These are phyloP conservation scores for Meloe dianella DNA, from an alignment of 2,888 invertebrate genomes.

Conservation along the genomic window DNA sequence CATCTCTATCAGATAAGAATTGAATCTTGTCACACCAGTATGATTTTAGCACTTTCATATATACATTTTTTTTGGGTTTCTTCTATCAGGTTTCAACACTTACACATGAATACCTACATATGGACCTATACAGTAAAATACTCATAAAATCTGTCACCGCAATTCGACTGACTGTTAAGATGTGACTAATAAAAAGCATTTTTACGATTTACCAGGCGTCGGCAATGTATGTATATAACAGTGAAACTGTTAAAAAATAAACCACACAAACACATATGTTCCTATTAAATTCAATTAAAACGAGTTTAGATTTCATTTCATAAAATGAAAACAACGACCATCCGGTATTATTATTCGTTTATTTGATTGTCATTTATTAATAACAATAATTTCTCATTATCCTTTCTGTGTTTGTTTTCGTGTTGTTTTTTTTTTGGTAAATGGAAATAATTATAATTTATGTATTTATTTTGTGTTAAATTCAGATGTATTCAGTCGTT, in stretches of 20 bases:
- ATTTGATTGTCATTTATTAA: constrained; percentile 26
- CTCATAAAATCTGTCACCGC: constrained; percentile 51
- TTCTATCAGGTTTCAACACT: neutral
- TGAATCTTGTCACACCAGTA: neutral
- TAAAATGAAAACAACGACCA: constrained; percentile 24
- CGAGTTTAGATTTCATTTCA: constrained; percentile 15
- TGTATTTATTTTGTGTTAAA: constrained; percentile 17
- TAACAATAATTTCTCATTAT: constrained; percentile 27
- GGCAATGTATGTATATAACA: constrained; percentile 37
- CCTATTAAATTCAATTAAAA: constrained; percentile 48
- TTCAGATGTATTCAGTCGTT: constrained; percentile 26
- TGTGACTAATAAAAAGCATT: constrained; percentile 44
- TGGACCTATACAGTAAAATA: constrained; percentile 24
- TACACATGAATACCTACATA: constrained; percentile 20
- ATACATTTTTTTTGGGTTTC: no score
- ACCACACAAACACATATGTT: constrained; percentile 42
- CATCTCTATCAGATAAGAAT: neutral
- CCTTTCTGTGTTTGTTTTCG: no score
- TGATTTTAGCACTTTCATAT: neutral
- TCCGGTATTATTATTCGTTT: constrained; percentile 25
- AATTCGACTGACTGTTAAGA: constrained; percentile 37
- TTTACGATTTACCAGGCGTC: constrained; percentile 50
- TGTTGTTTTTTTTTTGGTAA: constrained; percentile 30
- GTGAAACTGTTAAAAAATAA: constrained; percentile 35
- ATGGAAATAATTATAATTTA: constrained; percentile 16